phyloP scores from a whole-genome alignment of 2,113 vertebrate genomes.

The Vanacampus margaritifer region DNA sequence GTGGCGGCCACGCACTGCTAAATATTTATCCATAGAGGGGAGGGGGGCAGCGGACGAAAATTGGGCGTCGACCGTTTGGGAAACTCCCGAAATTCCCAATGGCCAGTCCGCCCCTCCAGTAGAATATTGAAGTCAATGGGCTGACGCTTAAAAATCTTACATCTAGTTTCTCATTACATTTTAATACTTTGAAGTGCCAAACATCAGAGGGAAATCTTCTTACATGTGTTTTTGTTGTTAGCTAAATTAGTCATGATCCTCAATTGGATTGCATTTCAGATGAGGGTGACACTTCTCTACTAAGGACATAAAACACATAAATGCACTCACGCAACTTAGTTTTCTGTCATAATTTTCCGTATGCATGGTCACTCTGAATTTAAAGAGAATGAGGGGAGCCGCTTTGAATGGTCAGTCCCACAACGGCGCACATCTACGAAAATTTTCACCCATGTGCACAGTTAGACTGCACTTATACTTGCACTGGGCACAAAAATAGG shows the following conservation, averaged over 20 bases:
- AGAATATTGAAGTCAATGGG: not conserved
- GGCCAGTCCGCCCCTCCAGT: conserved; percentile 1
- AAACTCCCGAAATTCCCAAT: conserved; percentile 21
- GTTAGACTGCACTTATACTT: no score
- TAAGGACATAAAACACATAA: conserved; percentile 41
- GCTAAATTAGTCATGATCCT: conserved; percentile 65
- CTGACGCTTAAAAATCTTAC: conserved; percentile 6
- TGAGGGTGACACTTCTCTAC: conserved; percentile 45
- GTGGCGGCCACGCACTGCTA: no score
- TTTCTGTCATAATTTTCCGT: no score
- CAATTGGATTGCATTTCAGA: conserved; percentile 42
- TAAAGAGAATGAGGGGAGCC: no score
- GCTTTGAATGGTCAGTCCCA: no score
- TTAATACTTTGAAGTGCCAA: conserved; percentile 56
- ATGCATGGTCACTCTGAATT: no score
- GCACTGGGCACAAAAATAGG: no score
- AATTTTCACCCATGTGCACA: no score
- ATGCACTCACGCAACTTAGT: conserved; percentile 24
- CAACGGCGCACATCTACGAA: no score
- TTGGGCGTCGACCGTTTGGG: no score
- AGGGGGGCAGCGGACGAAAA: no score
- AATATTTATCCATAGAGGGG: no score
- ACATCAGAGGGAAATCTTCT: conserved; percentile 48
- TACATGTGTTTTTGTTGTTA: conserved; percentile 55
- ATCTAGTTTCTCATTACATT: conserved; percentile 23